Conservation (phyloP, 1,140 invertebrate species). For the Lepidurus apus region DNA sequence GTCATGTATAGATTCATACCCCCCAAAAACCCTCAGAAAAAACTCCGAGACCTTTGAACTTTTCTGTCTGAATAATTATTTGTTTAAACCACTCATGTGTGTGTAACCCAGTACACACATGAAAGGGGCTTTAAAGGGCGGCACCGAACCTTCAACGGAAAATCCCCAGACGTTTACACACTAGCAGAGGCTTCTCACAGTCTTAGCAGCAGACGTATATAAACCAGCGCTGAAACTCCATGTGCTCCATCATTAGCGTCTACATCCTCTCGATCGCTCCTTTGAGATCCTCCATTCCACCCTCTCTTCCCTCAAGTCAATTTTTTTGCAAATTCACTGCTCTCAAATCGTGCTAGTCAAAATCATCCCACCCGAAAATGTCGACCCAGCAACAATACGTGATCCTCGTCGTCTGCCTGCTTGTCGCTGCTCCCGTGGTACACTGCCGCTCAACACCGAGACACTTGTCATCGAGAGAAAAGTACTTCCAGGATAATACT, state of each 20-base stretch:
- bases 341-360: too few species aligned
- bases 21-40: background rate
- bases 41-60: background rate
- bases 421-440: too few species aligned
- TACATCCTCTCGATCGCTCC: too few species aligned
- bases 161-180: background rate
- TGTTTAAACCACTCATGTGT: conserved; percentile 11
- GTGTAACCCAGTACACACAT: background rate
- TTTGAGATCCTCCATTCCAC: too few species aligned
- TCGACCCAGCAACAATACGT: too few species aligned
- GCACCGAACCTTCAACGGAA: background rate
- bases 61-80: background rate
- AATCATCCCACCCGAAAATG: too few species aligned
- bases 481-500: too few species aligned
- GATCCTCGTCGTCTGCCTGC: too few species aligned
- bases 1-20: background rate
- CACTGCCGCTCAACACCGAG: too few species aligned
- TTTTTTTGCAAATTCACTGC: too few species aligned
- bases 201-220: background rate
- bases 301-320: too few species aligned
- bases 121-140: background rate
- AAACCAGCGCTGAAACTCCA: background rate
- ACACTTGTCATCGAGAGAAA: too few species aligned
- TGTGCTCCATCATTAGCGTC: background rate
- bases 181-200: background rate